Percentiles rank a stretch among this genome's conserved stretches.
These are phyloP conservation scores for Naso thynnoides DNA, from an alignment of 2,797 vertebrate species.

Conservation along the genomic window DNA sequence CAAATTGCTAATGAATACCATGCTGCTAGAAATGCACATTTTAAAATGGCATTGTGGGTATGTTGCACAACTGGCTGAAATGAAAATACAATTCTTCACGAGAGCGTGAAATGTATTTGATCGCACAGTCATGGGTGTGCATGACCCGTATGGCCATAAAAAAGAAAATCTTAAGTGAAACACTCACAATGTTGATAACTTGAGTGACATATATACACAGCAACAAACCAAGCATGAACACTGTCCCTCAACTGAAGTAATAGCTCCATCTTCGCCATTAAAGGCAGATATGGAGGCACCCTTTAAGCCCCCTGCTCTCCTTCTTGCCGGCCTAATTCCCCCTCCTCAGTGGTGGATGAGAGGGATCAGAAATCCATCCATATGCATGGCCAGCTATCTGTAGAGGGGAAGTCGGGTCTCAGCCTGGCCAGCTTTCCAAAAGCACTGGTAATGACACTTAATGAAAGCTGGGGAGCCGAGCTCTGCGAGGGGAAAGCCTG, in stretches of 20 bases:
- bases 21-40: constrained; percentile 65
- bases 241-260: constrained; percentile 69
- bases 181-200: constrained; percentile 61
- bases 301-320: constrained; percentile 61
- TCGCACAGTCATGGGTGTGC: constrained; percentile 25
- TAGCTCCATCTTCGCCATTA: constrained; percentile 76
- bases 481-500: constrained; percentile 66
- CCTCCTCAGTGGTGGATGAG: constrained; percentile 79
- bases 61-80: constrained; percentile 39
- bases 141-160: constrained; percentile 51
- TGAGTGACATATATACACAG: constrained; percentile 64
- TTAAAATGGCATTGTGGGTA: constrained; percentile 58
- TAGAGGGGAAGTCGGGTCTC: constrained; percentile 79
- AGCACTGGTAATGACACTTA: constrained; percentile 85
- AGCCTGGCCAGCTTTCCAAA: constrained; percentile 74
- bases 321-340: constrained; percentile 74
- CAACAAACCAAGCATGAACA: constrained; percentile 68
- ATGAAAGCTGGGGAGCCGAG: constrained; percentile 78
- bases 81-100: constrained; percentile 44
- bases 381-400: constrained; percentile 81
- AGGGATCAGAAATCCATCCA: constrained; percentile 83
- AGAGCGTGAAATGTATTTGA: constrained; percentile 51
- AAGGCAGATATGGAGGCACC: constrained; percentile 70
- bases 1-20: constrained; percentile 83
- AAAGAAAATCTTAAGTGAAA: constrained; percentile 45